These are phyloP conservation scores for Oreochromis niloticus DNA, from an alignment of 2,113 vertebrate genomes.

Conservation along the genomic window DNA sequence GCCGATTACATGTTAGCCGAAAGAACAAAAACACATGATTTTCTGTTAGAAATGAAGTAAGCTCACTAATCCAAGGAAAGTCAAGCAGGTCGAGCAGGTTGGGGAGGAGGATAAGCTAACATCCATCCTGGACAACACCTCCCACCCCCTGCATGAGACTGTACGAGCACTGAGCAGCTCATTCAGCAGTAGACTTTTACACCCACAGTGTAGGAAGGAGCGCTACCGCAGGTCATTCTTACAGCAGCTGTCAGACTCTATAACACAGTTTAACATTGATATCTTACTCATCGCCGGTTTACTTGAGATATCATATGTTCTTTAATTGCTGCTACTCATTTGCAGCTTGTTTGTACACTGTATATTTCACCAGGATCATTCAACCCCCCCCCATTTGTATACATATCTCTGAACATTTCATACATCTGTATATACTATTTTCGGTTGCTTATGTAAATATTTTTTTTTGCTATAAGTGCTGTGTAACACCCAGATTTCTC, in stretches of 20 bases:
- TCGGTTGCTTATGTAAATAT: neutral
- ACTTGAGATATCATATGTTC: neutral
- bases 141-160: neutral
- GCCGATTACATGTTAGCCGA: neutral
- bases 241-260: neutral
- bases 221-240: neutral
- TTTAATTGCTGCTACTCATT: neutral
- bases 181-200: neutral
- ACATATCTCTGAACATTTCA: neutral
- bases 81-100: neutral
- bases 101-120: accelerated
- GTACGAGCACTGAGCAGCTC: accelerated
- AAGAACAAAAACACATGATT: accelerated
- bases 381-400: accelerated
- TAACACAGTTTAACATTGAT: neutral
- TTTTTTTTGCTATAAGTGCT: neutral
- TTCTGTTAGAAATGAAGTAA: neutral
- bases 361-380: neutral
- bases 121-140: neutral
- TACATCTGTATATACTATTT: accelerated
- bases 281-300: neutral
- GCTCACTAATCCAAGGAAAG: neutral
- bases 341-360: neutral
- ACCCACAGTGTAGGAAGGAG: neutral
- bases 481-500: neutral